Conservation (phyloP, 2,797 vertebrate species). For the Emydoidea blandingii region DNA sequence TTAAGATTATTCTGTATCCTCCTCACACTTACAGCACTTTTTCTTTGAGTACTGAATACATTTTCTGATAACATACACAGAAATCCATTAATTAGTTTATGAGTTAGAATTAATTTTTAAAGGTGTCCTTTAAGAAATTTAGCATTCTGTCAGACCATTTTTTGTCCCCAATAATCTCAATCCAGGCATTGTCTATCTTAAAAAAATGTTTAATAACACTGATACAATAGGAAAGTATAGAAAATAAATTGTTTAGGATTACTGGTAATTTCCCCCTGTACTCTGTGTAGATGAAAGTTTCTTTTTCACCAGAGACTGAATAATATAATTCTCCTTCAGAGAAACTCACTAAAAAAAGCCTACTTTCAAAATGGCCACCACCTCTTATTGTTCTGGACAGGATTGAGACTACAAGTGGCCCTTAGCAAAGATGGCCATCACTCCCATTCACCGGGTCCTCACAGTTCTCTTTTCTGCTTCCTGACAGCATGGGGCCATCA, state of each 20-base stretch:
- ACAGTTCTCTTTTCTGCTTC: neutral
- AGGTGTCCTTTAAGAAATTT: neutral
- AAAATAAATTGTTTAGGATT: neutral
- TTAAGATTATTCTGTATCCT: neutral
- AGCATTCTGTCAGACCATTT: neutral
- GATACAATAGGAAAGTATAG: neutral
- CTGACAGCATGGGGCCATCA: neutral
- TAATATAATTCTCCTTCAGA: neutral
- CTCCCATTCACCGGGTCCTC: neutral
- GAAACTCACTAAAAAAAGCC: neutral
- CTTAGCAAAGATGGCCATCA: neutral
- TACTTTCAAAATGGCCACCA: neutral
- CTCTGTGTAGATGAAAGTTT: neutral
- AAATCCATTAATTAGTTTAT: neutral
- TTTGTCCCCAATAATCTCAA: neutral
- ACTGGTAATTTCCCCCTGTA: neutral
- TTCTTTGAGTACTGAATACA: neutral
- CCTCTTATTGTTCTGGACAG: fast-evolving
- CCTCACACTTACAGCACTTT: neutral
- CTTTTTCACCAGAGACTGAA: neutral
- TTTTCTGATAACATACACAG: neutral
- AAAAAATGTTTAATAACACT: neutral
- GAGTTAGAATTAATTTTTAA: neutral
- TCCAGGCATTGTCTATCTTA: neutral
- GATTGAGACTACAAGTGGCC: neutral